Percentiles rank a stretch among this genome's conserved stretches.
Evolutionary conservation across 2,888 invertebrate genomes (phyloP).

Genomic region (Eudemis profundana): DNA sequence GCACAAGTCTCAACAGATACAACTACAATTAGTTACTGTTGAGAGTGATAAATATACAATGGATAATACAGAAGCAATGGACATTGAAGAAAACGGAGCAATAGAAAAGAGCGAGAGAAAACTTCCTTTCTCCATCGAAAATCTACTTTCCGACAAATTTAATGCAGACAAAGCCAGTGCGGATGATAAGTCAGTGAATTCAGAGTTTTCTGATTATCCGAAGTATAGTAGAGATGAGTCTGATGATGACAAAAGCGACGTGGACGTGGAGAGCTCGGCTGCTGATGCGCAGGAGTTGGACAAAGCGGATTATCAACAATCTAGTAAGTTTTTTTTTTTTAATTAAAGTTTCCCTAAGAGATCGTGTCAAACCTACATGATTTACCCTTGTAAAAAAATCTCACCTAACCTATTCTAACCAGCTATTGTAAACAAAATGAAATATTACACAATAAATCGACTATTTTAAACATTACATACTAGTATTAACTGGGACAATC

Average conservation of each 20-base stretch:
- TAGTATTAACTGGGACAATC: no score
- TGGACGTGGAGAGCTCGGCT: slow-evolving; percentile 74
- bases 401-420: no score
- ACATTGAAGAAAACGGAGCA: slow-evolving; percentile 57
- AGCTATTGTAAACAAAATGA: no score
- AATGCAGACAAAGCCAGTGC: slow-evolving; percentile 49
- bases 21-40: no score
- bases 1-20: no score
- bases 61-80: slow-evolving; percentile 56
- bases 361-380: no score
- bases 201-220: slow-evolving; percentile 46
- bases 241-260: slow-evolving; percentile 65
- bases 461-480: no score
- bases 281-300: slow-evolving; percentile 68
- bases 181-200: slow-evolving; percentile 41
- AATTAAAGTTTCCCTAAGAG: neutral
- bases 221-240: slow-evolving; percentile 52
- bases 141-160: slow-evolving; percentile 73
- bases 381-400: no score
- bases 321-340: slow-evolving; percentile 60
- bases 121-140: slow-evolving; percentile 77
- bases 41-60: slow-evolving; percentile 4
- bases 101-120: slow-evolving; percentile 65
- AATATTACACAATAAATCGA: no score
- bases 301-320: slow-evolving; percentile 71